These are phyloP conservation scores for Pristiophorus japonicus DNA, from an alignment of 2,113 vertebrate species.

Conservation along the genomic window DNA sequence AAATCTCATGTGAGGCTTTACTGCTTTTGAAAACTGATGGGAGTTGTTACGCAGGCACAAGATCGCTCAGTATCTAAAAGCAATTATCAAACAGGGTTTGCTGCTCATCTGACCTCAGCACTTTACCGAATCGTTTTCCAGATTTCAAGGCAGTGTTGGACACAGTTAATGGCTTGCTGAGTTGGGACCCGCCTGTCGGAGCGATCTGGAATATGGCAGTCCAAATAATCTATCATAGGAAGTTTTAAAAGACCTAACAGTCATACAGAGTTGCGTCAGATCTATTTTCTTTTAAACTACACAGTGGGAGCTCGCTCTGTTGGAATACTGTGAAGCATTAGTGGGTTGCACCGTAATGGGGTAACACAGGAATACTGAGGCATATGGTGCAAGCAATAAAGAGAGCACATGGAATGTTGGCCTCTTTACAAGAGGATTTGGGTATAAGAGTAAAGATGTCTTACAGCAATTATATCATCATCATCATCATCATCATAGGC, in stretches of 20 bases:
- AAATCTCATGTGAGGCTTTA: background rate
- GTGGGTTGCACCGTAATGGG: background rate
- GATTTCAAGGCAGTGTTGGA: background rate
- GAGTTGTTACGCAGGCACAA: background rate
- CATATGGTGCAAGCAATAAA: no score
- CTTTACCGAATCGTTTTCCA: background rate
- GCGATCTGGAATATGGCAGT: background rate
- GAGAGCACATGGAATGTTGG: no score
- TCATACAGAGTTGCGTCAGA: no score
- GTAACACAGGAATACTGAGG: no score
- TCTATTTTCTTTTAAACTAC: background rate
- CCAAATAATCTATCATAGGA: background rate
- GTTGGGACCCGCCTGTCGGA: background rate
- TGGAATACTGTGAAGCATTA: background rate
- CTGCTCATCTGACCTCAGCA: background rate
- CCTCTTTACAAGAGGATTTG: no score
- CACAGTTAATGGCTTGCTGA: background rate
- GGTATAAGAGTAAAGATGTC: no score
- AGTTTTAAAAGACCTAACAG: background rate
- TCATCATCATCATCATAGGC: no score
- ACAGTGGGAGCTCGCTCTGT: background rate
- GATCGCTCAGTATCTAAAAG: background rate
- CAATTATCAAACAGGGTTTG: background rate
- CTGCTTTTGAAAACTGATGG: background rate
- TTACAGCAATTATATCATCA: no score